phyloP scores from a whole-genome alignment of 2,113 vertebrate species.

The Triplophysa dalaica region DNA sequence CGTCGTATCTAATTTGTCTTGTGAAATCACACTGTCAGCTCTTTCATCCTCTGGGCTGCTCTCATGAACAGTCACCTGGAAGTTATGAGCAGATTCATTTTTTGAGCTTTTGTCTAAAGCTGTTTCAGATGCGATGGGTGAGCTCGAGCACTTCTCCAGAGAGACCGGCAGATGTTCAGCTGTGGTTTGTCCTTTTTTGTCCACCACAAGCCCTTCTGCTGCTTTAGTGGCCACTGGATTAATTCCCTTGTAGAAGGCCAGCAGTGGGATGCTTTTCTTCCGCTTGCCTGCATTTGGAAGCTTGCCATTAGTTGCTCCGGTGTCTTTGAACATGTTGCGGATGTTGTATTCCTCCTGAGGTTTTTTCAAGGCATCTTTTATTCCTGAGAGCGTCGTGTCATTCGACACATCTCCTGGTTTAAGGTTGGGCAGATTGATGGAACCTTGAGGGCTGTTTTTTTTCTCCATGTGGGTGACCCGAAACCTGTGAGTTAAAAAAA shows the following conservation, averaged over 20 bases:
- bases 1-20: not conserved
- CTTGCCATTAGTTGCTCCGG: slow-evolving; percentile 52
- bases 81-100: not conserved
- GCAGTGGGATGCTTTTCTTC: slow-evolving; percentile 61
- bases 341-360: slow-evolving; percentile 66
- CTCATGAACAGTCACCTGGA: not conserved
- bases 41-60: not conserved
- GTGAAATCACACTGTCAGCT: not conserved
- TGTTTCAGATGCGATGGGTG: not conserved
- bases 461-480: slow-evolving; percentile 89
- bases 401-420: slow-evolving; percentile 61
- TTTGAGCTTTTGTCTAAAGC: not conserved
- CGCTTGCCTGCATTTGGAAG: slow-evolving; percentile 53
- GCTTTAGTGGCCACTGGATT: slow-evolving; percentile 56
- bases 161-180: slow-evolving; percentile 2
- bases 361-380: not conserved
- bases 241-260: slow-evolving; percentile 59
- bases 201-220: not conserved
- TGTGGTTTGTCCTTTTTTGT: not conserved
- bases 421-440: slow-evolving; percentile 61
- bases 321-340: slow-evolving; percentile 72
- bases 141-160: slow-evolving; percentile 28
- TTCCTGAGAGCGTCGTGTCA: slow-evolving; percentile 57
- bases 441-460: slow-evolving; percentile 72
- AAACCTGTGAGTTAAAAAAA: slow-evolving; percentile 73